Evolutionary conservation across 2,113 vertebrate genomes (phyloP).

Genomic region (Gallinago jamesoni): DNA sequence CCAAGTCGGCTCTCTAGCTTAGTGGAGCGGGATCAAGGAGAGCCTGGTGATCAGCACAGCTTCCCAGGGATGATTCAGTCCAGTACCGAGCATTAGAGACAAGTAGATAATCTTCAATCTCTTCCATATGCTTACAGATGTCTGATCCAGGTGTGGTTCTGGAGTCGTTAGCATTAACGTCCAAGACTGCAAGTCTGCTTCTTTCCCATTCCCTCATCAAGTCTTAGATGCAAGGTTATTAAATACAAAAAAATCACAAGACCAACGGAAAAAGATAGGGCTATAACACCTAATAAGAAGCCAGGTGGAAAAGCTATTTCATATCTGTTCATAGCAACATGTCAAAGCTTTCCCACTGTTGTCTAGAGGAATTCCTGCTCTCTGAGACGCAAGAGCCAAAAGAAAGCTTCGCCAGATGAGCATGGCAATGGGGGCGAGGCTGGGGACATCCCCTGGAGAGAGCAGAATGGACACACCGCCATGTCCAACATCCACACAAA

Average conservation of each 20-base stretch:
- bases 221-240: neutral
- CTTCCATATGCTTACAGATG: conserved; percentile 4
- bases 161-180: neutral
- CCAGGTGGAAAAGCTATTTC: conserved; percentile 52
- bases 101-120: conserved; percentile 7
- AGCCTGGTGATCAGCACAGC: neutral
- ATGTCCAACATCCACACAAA: neutral
- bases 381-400: rapidly evolving
- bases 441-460: neutral
- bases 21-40: neutral
- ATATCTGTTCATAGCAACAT: neutral
- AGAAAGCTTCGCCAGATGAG: neutral
- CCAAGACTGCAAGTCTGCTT: neutral
- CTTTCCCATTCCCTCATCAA: neutral
- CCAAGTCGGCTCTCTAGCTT: neutral
- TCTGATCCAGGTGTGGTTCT: conserved; percentile 15
- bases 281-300: conserved; percentile 48
- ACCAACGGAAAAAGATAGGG: conserved; percentile 23
- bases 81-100: neutral
- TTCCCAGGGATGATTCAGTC: neutral
- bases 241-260: neutral
- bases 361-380: neutral
- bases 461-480: neutral
- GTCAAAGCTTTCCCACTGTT: neutral
- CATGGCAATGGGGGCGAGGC: neutral